A percentile compares a stretch with the other conserved stretches of the same genome.
phyloP scores from a whole-genome alignment of 2,888 invertebrate species.

The Ferdinandea cuprea region DNA sequence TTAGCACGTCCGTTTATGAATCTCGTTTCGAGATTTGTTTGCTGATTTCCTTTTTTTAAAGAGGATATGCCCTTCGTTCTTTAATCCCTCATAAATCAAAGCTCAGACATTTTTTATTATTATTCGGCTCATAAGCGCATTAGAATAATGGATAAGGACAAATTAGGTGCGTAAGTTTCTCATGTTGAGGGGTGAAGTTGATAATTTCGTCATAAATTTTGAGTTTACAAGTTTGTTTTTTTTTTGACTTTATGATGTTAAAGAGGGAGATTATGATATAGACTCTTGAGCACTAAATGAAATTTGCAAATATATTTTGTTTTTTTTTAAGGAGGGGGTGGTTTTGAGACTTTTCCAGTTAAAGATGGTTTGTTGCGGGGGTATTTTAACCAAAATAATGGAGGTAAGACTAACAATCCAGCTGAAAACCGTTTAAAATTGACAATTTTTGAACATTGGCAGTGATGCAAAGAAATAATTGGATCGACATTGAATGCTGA shows the following conservation, averaged over 20 bases:
- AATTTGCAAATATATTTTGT: not conserved
- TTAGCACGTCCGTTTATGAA: slow-evolving; percentile 25
- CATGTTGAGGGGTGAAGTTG: not conserved
- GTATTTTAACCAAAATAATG: no score
- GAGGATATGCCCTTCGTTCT: slow-evolving; percentile 11
- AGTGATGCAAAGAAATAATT: no score
- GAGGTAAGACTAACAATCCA: no score
- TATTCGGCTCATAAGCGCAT: slow-evolving; percentile 56
- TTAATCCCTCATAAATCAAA: slow-evolving; percentile 54
- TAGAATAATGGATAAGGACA: slow-evolving; percentile 42
- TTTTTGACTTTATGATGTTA: not conserved
- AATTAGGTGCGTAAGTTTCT: slow-evolving; percentile 35
- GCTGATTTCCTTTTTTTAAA: slow-evolving; percentile 9
- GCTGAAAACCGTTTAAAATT: no score
- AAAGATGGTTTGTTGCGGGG: no score
- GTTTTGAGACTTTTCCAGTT: no score
- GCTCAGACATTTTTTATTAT: slow-evolving; percentile 45
- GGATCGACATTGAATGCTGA: no score
- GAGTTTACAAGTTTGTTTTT: slow-evolving; percentile 4
- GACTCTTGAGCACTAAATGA: not conserved
- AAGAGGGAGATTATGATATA: not conserved
- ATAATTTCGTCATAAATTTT: slow-evolving; percentile 39
- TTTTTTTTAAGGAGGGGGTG: no score
- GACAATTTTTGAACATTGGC: no score
- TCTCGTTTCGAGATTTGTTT: slow-evolving; percentile 33